phyloP scores from a whole-genome alignment of 2,797 vertebrate species.

The Nannoperca australis region DNA sequence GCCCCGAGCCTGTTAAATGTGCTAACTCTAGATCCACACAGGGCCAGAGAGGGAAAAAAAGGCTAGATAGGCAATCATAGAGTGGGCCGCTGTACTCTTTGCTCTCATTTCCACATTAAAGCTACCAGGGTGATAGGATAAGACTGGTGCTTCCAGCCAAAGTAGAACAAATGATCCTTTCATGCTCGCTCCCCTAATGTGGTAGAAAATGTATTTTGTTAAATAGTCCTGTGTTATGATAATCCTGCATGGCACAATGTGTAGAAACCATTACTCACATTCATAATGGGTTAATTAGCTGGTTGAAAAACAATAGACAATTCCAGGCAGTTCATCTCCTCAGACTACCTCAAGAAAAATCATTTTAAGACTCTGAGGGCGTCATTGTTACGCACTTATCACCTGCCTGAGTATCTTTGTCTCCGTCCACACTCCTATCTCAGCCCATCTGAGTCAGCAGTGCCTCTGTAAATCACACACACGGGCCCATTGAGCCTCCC shows the following conservation, averaged over 20 bases:
- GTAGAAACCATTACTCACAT: slow-evolving; percentile 25
- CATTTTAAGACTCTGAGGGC: slow-evolving; percentile 6
- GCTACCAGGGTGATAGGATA: slow-evolving; percentile 39
- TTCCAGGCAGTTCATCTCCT: slow-evolving; percentile 10
- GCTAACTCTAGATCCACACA: slow-evolving; percentile 60
- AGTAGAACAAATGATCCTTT: slow-evolving; percentile 64
- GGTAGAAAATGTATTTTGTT: slow-evolving; percentile 36
- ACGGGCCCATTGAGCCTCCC: slow-evolving; percentile 6
- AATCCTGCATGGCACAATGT: slow-evolving; percentile 28
- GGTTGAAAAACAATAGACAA: slow-evolving; percentile 14
- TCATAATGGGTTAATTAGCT: slow-evolving; percentile 46
- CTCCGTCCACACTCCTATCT: slow-evolving; percentile 28
- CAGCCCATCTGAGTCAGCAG: slow-evolving; percentile 54
- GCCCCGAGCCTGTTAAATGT: slow-evolving; percentile 63
- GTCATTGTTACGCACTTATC: slow-evolving; percentile 44
- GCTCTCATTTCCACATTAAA: slow-evolving; percentile 73
- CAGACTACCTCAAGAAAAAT: slow-evolving; percentile 5
- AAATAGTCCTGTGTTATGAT: slow-evolving; percentile 46
- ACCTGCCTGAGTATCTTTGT: slow-evolving; percentile 31
- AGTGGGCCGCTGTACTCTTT: slow-evolving; percentile 35
- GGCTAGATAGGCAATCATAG: slow-evolving; percentile 43
- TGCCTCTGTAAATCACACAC: slow-evolving; percentile 58
- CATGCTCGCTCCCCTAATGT: slow-evolving; percentile 36
- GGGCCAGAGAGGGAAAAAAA: slow-evolving; percentile 21
- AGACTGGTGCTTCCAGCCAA: slow-evolving; percentile 50